A percentile compares a stretch with the other conserved stretches of the same genome.
These are phyloP conservation scores for Capromys pilorides DNA, from an alignment of 2,797 vertebrate species.

Conservation along the genomic window DNA sequence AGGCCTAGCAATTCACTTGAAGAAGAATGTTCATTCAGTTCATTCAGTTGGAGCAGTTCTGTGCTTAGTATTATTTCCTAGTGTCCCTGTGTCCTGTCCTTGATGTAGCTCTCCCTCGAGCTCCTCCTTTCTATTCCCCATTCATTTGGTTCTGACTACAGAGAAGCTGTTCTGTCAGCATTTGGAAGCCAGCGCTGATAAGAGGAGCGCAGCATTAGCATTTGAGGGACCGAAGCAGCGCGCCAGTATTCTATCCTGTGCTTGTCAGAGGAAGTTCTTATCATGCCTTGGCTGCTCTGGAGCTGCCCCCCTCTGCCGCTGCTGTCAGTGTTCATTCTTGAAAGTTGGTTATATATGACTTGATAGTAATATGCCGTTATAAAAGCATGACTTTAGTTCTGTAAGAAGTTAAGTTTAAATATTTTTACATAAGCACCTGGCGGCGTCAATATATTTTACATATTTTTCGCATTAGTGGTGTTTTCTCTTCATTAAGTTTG, in stretches of 20 bases:
- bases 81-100: background rate
- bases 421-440: background rate
- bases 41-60: background rate
- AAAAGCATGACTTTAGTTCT: background rate
- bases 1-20: background rate
- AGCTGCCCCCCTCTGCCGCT: background rate
- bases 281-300: background rate
- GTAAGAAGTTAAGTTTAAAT: background rate
- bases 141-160: background rate
- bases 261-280: background rate
- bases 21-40: background rate
- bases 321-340: background rate
- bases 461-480: background rate
- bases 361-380: background rate
- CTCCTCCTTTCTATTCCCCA: background rate
- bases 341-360: background rate
- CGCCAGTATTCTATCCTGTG: background rate
- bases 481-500: background rate
- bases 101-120: background rate
- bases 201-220: background rate
- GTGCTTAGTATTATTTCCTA: background rate
- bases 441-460: background rate
- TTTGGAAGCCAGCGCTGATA: background rate
- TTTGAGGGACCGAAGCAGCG: background rate
- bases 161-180: background rate